phyloP scores from a whole-genome alignment of 2,888 invertebrate genomes.

The Strigamia transsilvanica region DNA sequence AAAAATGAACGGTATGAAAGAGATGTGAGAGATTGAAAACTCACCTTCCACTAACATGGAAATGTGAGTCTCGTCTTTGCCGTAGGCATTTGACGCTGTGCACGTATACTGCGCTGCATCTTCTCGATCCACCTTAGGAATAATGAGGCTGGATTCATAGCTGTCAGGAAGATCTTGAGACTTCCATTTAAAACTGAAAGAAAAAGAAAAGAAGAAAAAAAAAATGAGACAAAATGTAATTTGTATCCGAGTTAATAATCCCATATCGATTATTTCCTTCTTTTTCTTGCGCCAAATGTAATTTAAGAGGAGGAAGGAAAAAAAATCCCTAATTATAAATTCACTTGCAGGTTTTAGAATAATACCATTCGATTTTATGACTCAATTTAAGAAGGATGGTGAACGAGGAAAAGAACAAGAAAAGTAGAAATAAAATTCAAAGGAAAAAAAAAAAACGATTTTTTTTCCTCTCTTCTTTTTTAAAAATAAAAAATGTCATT shows the following conservation, averaged over 20 bases:
- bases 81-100: conserved; percentile 54
- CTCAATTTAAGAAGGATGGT: background rate
- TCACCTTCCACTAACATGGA: conserved; percentile 53
- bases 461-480: background rate
- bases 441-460: background rate
- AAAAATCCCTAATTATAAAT: conserved; percentile 36
- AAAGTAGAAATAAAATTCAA: background rate
- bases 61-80: conserved; percentile 54
- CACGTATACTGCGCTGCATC: conserved; percentile 53
- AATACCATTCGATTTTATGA: conserved; percentile 23
- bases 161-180: conserved; percentile 52
- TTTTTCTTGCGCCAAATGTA: too few relatives aligned
- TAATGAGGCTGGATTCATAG: conserved; percentile 53
- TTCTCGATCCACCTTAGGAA: conserved; percentile 52
- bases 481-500: background rate
- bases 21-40: conserved; percentile 43
- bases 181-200: conserved; percentile 51
- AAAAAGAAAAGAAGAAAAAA: too few relatives aligned
- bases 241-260: background rate
- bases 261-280: too few relatives aligned
- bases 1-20: conserved; percentile 24
- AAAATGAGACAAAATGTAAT: background rate
- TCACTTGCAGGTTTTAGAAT: conserved; percentile 7
- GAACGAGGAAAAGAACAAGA: conserved; percentile 12
- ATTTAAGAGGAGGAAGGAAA: background rate